These are phyloP conservation scores for Gymnosoma rotundatum DNA, from an alignment of 2,888 invertebrate species.

Conservation along the genomic window DNA sequence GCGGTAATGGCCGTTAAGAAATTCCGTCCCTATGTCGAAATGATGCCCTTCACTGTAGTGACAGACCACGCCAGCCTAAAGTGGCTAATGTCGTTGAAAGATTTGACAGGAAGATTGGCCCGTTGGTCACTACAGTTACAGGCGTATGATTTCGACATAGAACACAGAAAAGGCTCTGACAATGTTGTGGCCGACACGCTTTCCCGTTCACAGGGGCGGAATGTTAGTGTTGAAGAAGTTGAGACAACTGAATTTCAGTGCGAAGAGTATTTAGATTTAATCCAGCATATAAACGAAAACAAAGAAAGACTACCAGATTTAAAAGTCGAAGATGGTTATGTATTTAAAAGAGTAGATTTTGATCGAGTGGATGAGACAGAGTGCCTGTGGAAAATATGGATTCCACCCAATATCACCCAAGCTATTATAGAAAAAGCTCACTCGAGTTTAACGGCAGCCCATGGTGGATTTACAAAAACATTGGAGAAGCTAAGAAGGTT, in stretches of 20 bases:
- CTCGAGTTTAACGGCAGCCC: no score
- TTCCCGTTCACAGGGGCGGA: not conserved
- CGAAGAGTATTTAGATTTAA: no score
- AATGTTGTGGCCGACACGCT: conserved; percentile 29
- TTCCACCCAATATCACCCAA: conserved; percentile 25
- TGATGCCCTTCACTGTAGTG: not conserved
- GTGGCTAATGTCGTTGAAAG: not conserved
- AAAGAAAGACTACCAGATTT: no score
- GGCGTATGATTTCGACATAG: conserved; percentile 1
- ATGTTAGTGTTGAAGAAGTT: not conserved
- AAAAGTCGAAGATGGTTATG: no score
- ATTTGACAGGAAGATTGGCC: conserved; percentile 13
- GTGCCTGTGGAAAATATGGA: not conserved
- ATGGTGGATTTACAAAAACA: no score
- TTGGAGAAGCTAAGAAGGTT: no score
- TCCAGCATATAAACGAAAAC: no score
- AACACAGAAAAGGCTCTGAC: conserved; percentile 26
- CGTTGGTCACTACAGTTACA: conserved; percentile 40
- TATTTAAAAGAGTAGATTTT: not conserved
- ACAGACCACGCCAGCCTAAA: not conserved
- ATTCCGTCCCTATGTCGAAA: not conserved
- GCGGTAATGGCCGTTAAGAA: not conserved
- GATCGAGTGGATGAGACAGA: not conserved
- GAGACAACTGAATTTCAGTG: not conserved
- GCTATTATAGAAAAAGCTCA: not conserved